phyloP scores from a whole-genome alignment of 1,140 invertebrate genomes.

The Drosophila truncata region DNA sequence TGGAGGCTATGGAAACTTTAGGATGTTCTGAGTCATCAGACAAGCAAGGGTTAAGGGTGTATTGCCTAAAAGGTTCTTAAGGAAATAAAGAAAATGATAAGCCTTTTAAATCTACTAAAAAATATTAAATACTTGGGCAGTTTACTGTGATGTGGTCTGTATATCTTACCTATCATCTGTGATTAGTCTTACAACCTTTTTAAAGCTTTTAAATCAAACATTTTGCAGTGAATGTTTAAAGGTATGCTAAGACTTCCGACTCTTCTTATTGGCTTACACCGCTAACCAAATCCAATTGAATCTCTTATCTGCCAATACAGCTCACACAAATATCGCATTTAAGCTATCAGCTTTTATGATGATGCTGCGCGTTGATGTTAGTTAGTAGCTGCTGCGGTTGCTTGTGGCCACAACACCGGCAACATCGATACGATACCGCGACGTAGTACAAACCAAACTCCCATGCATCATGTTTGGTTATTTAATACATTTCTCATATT shows the following conservation, averaged over 20 bases:
- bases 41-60: background rate
- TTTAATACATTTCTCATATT: constrained; percentile 63
- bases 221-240: background rate
- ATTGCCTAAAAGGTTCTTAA: background rate
- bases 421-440: constrained; percentile 13
- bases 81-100: background rate
- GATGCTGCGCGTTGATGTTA: constrained; percentile 18
- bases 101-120: background rate
- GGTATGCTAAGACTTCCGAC: background rate
- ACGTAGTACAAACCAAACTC: constrained; percentile 35
- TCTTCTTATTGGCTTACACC: constrained; percentile 12
- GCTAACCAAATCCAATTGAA: constrained; percentile 19
- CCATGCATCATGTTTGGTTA: constrained; percentile 71
- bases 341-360: constrained; percentile 30
- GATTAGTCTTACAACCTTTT: too few relatives aligned
- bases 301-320: constrained; percentile 19
- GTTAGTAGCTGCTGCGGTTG: constrained; percentile 41
- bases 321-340: constrained; percentile 70
- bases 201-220: background rate
- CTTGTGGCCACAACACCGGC: constrained; percentile 43
- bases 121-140: background rate
- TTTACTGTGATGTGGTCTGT: background rate
- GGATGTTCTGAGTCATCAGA: background rate
- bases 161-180: background rate
- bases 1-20: background rate